Conservation (phyloP, 2,113 vertebrate genomes). For the Gymnarchus niloticus region DNA sequence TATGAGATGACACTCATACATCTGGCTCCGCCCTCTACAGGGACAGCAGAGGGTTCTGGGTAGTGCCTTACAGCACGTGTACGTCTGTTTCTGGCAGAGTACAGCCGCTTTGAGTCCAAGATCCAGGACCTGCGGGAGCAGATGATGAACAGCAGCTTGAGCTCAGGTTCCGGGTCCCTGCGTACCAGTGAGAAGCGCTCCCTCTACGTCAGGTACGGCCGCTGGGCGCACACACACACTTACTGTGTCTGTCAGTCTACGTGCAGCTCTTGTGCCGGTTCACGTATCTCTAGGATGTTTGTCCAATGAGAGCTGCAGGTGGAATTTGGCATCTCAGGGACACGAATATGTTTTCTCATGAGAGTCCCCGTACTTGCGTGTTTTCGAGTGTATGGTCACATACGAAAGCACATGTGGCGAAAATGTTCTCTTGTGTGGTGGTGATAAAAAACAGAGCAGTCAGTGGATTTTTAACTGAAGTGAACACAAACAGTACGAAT, state of each 20-base stretch:
- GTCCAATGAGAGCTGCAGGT: background rate
- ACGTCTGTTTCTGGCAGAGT: conserved; percentile 5
- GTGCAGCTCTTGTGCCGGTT: background rate
- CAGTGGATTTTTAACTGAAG: conserved; percentile 6
- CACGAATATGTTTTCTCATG: background rate
- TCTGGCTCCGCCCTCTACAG: background rate
- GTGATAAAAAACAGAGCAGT: background rate
- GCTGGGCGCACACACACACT: background rate
- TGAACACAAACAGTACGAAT: background rate
- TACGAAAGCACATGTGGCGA: conserved; percentile 3
- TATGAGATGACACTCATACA: background rate
- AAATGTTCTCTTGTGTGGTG: background rate
- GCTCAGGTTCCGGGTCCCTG: conserved; percentile 19
- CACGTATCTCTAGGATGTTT: background rate
- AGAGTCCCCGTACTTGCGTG: conserved; percentile 20
- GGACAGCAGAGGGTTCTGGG: background rate
- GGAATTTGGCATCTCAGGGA: background rate
- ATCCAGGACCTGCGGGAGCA: conserved; percentile 26
- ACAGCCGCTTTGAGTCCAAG: conserved; percentile 22
- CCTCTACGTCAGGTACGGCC: conserved; percentile 20
- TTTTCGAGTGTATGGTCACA: conserved; percentile 14
- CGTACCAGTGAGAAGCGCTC: conserved; percentile 26
- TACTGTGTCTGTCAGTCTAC: background rate
- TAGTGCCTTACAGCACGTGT: background rate
- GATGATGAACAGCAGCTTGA: conserved; percentile 26